Percentiles rank a stretch among this genome's conserved stretches.
phyloP scores from a whole-genome alignment of 2,888 invertebrate genomes.

The Drosophila fulvimacula region DNA sequence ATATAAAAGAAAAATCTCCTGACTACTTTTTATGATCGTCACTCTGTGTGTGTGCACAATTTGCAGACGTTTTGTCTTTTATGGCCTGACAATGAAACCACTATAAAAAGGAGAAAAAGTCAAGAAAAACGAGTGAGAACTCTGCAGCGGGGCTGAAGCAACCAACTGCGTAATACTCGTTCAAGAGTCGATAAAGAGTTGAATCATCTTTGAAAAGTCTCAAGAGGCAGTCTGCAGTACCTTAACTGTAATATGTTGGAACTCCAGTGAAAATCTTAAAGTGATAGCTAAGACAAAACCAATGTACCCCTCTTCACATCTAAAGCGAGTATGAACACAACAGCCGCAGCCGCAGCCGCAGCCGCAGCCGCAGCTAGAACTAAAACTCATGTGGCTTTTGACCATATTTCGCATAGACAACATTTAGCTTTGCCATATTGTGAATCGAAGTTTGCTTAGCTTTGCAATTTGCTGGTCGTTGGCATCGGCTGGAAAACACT shows the following conservation, averaged over 20 bases:
- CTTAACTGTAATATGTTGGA: too few species aligned
- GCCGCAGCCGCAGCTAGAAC: conserved; percentile 15
- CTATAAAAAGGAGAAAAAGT: conserved; percentile 21
- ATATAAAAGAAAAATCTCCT: conserved; percentile 43
- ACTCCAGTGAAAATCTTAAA: too few species aligned
- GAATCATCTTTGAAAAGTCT: neutral
- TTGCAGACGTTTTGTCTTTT: conserved; percentile 57
- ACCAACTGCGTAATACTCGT: conserved; percentile 7
- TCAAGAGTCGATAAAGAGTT: neutral
- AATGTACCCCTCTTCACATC: neutral
- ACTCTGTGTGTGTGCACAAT: conserved; percentile 37
- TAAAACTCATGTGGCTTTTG: conserved; percentile 46
- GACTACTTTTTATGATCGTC: conserved; percentile 55
- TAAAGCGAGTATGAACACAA: neutral
- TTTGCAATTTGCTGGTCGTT: conserved; percentile 43
- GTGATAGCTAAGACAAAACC: too few species aligned
- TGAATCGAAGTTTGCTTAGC: conserved; percentile 42
- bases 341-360: neutral
- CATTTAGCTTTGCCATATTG: conserved; percentile 40
- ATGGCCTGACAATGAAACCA: conserved; percentile 71
- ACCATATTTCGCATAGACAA: conserved; percentile 52
- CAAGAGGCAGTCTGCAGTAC: neutral
- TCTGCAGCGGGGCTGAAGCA: conserved; percentile 2
- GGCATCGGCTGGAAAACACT: conserved; percentile 43
- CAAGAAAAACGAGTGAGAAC: neutral